Evolutionary conservation across 2,888 invertebrate genomes (phyloP), one percentile per base, ranked within the genome.

Genomic region (Calliopum simillimum): DNA sequence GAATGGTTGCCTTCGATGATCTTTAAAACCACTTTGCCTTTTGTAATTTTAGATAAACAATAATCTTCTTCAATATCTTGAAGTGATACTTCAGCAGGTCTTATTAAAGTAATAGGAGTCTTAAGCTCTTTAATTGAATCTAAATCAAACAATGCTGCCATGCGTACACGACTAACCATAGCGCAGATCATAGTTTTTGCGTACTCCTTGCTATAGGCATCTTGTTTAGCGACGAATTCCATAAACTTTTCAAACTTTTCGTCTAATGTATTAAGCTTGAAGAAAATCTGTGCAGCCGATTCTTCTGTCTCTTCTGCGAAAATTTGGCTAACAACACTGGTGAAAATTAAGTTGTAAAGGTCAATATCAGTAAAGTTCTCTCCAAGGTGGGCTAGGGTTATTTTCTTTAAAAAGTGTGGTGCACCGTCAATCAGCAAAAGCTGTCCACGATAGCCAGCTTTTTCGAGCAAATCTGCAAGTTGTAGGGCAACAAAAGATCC

Each of bases 351-450:
- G 68, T 82, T 79, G 65, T 85, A 81, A 8, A 86, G 73, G 64
- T 82, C 79, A 21, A 79, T 79, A 46, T 86, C 86, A 0, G 75
- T 71, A 69, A 79, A 81, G 14, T 78, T 49, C 3, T 79, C 74
- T 19, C 79, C 80, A 19, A 86, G 71, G 51, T 83, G 82, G 3
- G 83, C 80, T 11, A 78, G 72, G 0, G 82, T 79, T 19, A 86
- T 69, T 72, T 88, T 86, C 79, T 90, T 89, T 19, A 94, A 86
- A 79, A 91, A 90, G 46, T 91, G 89, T 0, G 94, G 95, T 0
- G 93, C 89, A 14, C 97, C 96, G 82, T 98, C 98, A 61, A 98
- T 88, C 14, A 95, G 89, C 78, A 93, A 87, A 2, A 94, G 78
- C 53, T 88, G 87, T 3, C 93, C 94, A 14, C 81, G 86, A 66